phyloP scores from a whole-genome alignment of 2,888 invertebrate species.

The Diarsia rubi region DNA sequence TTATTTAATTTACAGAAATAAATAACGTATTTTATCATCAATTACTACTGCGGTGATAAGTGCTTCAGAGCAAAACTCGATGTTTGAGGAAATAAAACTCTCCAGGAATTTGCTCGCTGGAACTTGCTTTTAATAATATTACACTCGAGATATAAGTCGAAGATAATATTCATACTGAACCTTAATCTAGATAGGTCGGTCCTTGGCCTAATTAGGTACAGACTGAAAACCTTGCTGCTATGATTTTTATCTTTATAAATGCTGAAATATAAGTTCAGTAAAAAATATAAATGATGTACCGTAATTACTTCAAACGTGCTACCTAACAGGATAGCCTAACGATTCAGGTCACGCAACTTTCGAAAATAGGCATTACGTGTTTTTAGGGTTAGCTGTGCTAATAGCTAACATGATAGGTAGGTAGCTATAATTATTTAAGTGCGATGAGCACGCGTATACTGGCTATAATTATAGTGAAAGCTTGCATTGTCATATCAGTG shows the following conservation, averaged over 20 bases:
- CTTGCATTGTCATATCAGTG: no score
- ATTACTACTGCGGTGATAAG: not conserved
- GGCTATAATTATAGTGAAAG: no score
- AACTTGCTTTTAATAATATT: constrained; percentile 1
- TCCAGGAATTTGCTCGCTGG: not conserved
- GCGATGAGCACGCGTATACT: not conserved
- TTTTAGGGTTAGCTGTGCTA: not conserved
- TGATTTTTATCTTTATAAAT: not conserved
- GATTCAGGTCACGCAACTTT: constrained; percentile 7
- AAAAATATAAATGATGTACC: constrained; percentile 7
- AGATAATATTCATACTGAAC: constrained; percentile 7
- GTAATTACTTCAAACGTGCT: not conserved
- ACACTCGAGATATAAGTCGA: not conserved
- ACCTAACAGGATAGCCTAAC: constrained; percentile 2
- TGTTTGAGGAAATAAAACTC: not conserved
- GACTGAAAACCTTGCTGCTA: not conserved
- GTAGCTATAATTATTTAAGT: not conserved
- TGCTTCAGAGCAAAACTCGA: not conserved
- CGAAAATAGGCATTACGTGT: not conserved
- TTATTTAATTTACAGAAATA: not conserved
- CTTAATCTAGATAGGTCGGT: not conserved
- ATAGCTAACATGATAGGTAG: not conserved
- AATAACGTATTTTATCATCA: not conserved
- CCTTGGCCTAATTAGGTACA: constrained; percentile 4
- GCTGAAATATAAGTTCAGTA: not conserved